Base-by-base conservation (phyloP, 2,113 vertebrate genomes). In the Thunnus thynnus region DNA sequence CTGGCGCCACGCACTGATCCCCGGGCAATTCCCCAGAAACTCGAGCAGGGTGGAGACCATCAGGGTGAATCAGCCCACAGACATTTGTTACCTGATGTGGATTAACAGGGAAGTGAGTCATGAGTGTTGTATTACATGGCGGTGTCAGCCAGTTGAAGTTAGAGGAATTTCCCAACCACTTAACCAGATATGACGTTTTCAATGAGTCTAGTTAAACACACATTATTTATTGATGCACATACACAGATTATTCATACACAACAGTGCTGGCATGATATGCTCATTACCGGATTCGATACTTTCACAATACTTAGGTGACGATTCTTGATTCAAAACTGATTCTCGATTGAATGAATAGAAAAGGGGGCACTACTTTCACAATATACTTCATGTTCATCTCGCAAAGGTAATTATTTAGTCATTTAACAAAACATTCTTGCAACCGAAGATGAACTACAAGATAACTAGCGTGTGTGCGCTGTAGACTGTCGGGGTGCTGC, bases 111-210 rank as follows among this genome's bases (percentile, higher is more conserved):
- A 68, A 73, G 41, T 75, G 80, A 88, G 60, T 89, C 79, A 83
- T 25, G 25, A 54, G 60, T 50, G 50, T 68, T 63, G 52, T 12
- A 17, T 60, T 84, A 36, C 66, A 4, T 16, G 52, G 27, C 48
- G 46, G 57, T 72, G 3, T 76, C 72, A 57, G 56, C 68, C 41
- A 20, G 17, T 47, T 48, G 27, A 32, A 44, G 2, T 65, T 72
- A 3, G 32, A 87, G 92, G 89, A 82, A 64, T 85, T 89, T 86
- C 92, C 84, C 83, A 70, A 89, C 88, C 88, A 76, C 87, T 71
- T 63, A 68, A 86, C 80, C 73, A 72, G 51, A 63, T 77, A 6
- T 30, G 58, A 76, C 60, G 25, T 72, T 82, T 78, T 62, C 48
- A 64, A 83, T 62, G 47, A 69, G 56, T 87, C 32, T 70, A 7